phyloP scores from a whole-genome alignment of 1,140 invertebrate species.

The Pygmarrhopalites habei region DNA sequence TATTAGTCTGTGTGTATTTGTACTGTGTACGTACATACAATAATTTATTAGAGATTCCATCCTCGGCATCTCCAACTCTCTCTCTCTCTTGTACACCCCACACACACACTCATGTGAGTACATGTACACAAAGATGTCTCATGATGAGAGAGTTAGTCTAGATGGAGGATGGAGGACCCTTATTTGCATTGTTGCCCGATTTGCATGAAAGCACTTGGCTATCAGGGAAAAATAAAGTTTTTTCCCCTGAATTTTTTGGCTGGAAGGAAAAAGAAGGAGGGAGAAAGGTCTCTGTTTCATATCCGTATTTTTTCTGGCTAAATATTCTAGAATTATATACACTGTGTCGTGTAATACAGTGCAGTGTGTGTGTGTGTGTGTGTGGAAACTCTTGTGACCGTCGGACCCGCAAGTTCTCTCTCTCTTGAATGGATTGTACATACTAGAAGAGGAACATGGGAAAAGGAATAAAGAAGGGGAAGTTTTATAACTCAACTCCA shows the following conservation, averaged over 20 bases:
- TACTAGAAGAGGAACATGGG: neutral
- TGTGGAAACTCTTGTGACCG: no score
- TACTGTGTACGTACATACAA: neutral
- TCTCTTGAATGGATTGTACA: neutral
- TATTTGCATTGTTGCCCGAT: constrained; percentile 39
- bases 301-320: no score
- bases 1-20: no score
- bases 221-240: neutral
- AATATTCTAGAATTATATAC: no score
- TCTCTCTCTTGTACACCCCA: no score
- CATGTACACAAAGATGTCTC: no score
- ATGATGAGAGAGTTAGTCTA: neutral
- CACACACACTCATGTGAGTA: no score
- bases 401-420: neutral
- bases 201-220: constrained; percentile 31
- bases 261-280: constrained; percentile 2
- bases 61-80: constrained; percentile 8
- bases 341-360: no score
- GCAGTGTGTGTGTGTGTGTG: no score
- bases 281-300: no score
- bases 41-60: no score
- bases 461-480: neutral
- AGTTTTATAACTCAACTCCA: neutral
- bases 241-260: neutral
- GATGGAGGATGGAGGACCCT: constrained; percentile 14